Percentiles rank a stretch among this genome's conserved stretches.
These are phyloP conservation scores for Bombus superbus DNA, from an alignment of 1,140 invertebrate species.

Conservation along the genomic window DNA sequence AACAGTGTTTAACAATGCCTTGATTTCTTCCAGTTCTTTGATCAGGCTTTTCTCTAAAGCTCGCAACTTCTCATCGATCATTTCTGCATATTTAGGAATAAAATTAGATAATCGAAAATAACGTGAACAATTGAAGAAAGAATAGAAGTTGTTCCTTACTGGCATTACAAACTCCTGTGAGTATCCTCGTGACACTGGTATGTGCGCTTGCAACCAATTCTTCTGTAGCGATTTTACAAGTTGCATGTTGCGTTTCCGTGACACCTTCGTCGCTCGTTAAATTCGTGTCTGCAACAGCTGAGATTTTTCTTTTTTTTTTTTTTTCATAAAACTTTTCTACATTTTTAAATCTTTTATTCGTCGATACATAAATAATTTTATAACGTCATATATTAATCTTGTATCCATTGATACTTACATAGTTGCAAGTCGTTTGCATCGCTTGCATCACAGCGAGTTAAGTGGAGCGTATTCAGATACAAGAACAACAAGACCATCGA, in stretches of 20 bases:
- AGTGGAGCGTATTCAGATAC: conserved; percentile 44
- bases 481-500: conserved; percentile 42
- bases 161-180: conserved; percentile 80
- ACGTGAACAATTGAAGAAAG: background rate
- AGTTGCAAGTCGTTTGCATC: conserved; percentile 21
- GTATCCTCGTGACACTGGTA: conserved; percentile 79
- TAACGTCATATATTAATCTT: background rate
- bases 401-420: conserved; percentile 43
- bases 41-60: conserved; percentile 59
- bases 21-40: conserved; percentile 57
- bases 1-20: conserved; percentile 29
- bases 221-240: conserved; percentile 79
- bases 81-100: conserved; percentile 60
- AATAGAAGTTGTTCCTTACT: conserved; percentile 67
- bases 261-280: conserved; percentile 64
- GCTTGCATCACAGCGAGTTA: conserved; percentile 40
- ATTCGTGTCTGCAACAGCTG: conserved; percentile 45
- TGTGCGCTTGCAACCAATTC: conserved; percentile 81
- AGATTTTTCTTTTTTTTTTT: background rate
- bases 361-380: background rate
- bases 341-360: background rate
- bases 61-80: conserved; percentile 64
- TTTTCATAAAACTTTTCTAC: background rate
- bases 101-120: background rate
- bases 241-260: conserved; percentile 77